Evolutionary conservation across 2,888 invertebrate species (phyloP), one percentile per base, ranked within the genome.

Genomic region (Apamea crenata): DNA sequence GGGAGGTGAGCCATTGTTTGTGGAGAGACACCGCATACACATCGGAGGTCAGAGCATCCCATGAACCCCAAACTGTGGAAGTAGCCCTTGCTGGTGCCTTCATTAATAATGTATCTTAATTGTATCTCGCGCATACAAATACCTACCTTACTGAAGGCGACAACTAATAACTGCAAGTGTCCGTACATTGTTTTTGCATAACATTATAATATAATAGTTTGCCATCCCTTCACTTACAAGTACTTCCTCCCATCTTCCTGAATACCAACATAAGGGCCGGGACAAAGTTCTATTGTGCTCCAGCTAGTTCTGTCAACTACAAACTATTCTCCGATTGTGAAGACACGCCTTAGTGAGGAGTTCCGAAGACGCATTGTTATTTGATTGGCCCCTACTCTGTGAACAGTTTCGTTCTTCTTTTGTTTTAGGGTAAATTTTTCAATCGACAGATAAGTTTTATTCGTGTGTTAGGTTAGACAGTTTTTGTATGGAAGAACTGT

Each of bases 281-380:
- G 29, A 29, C n/a, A 77, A 86, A 83, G 74, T 77, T 68, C 44
- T 66, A 78, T 76, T 86, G 71, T 76, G 53, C 73, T 67, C 40
- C 8, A 1, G 40, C 40, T 44, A 77, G 71, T 72, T 71, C 65
- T 86, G 86, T 79, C 83, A 72, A 69, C 79, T 79, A 56, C 83
- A 83, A 79, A 85, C 76, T 68, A 29, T 86, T 66, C 29, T 36
- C 71, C 29, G 40, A 65, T 68, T 40, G 65, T 85, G 56, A 10
- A 74, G 59, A 66, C 47, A 40, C 36, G 72, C 47, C 61, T 67
- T 77, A 74, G 10, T 40, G 40, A 16, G 16, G 66, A 76, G 40
- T 59, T 47, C 8, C 7, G 40, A 50, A 77, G 53, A 63, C 29
- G 73, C 36, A 74, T 86, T 85, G 87, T 82, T 72, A 53, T n/a